Conservation (phyloP, 1,140 invertebrate species). For the Hylyphantes graminicola region DNA sequence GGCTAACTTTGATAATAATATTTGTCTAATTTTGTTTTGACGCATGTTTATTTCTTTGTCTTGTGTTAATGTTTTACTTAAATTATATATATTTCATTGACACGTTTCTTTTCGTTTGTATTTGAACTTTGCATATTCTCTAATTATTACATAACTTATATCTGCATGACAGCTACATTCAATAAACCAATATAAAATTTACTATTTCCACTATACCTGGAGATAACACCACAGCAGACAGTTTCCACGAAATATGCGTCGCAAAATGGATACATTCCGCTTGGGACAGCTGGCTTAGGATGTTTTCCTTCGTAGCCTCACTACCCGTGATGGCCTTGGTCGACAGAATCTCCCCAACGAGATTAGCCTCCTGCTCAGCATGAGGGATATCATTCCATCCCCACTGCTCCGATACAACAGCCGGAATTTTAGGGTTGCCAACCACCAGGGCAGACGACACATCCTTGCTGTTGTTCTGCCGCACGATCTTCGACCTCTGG, state of each 20-base stretch:
- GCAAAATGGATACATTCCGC: conserved; percentile 94
- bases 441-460: conserved; percentile 76
- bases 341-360: conserved; percentile 90
- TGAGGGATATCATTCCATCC: conserved; percentile 84
- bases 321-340: conserved; percentile 77
- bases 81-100: too few species aligned
- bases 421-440: conserved; percentile 84
- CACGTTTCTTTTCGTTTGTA: too few species aligned
- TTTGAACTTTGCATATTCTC: too few species aligned
- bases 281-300: conserved; percentile 83
- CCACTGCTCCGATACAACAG: conserved; percentile 80
- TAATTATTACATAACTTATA: too few species aligned
- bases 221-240: conserved; percentile 85
- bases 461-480: conserved; percentile 58
- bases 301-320: conserved; percentile 85
- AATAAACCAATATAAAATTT: too few species aligned
- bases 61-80: too few species aligned
- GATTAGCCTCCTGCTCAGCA: conserved; percentile 88
- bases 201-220: too few species aligned
- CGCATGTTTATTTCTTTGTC: too few species aligned
- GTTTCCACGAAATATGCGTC: conserved; percentile 91
- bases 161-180: too few species aligned
- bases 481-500: conserved; percentile 64
- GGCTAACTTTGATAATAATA: too few species aligned
- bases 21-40: too few species aligned